Evolutionary conservation across 2,888 invertebrate species (phyloP), one percentile per base, ranked within the genome.

Genomic region (Drosophila neotestacea): DNA sequence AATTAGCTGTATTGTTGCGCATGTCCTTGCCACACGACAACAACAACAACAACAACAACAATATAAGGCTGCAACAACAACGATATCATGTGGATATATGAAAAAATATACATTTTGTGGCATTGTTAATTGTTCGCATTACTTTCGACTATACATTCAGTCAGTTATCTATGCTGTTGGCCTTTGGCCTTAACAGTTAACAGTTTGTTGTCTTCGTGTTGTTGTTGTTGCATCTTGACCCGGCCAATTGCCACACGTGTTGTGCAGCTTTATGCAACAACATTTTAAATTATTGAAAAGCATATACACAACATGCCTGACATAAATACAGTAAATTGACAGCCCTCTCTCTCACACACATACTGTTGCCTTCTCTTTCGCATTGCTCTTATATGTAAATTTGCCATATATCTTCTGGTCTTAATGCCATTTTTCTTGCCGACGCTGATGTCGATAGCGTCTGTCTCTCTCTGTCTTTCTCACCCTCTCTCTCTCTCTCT

Each of bases 371-470:
- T 42, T 63, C 75, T 56, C 34, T 60, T 48, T 47, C 28, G n/a
- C 64, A 46, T 16, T 63, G 28, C 28, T 68, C 52, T 51, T 73
- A 62, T 79, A 85, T 83, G 83, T 77, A 84, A 85, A 83, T 85
- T 60, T 56, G 81, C 62, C 69, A 83, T 82, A 83, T 85, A 83
- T 85, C 74, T 77, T 71, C 34, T 75, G 75, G 79, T 73, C 82
- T 85, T 82, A 85, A 84, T 85, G 73, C 72, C 81, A 85, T 85
- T 85, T 84, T 84, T 85, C 86, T 79, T 85, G 72, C 72, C 67
- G 38, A 48, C 65, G 63, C 58, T 66, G 69, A 72, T 74, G 79
- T 85, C 85, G 79, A 85, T 83, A 61, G 46, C 56, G 27, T 60
- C 68, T 55, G 55, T 67, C 55, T 34, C 59, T 56, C 34, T 36